phyloP scores from a whole-genome alignment of 2,113 vertebrate genomes.

The Thalassoma bifasciatum region DNA sequence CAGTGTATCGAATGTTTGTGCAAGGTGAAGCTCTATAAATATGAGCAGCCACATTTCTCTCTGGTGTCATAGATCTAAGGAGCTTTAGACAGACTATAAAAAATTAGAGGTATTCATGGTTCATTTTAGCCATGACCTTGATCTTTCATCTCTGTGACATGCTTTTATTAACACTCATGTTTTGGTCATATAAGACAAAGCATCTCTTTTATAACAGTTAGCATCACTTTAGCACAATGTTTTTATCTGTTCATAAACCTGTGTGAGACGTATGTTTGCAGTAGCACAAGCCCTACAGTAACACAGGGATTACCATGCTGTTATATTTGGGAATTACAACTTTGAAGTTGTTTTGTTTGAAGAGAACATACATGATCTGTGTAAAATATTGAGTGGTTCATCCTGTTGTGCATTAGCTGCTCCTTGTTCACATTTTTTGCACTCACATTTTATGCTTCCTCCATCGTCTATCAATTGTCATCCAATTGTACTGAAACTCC shows the following conservation, averaged over 20 bases:
- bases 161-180: conserved; percentile 43
- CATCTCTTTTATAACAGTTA: conserved; percentile 17
- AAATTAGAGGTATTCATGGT: conserved; percentile 1
- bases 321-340: not conserved
- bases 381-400: not conserved
- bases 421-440: conserved; percentile 9
- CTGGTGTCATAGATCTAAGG: conserved; percentile 52
- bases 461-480: conserved; percentile 1
- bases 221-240: conserved; percentile 16
- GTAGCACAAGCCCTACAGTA: not conserved
- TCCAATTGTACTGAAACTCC: conserved; percentile 4
- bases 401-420: conserved; percentile 5
- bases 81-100: conserved; percentile 26
- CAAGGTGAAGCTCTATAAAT: conserved; percentile 23
- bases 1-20: not conserved
- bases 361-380: not conserved
- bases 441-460: conserved; percentile 3
- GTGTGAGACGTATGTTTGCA: not conserved
- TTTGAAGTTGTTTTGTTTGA: not conserved
- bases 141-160: conserved; percentile 41
- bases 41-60: conserved; percentile 15
- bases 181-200: no score
- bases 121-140: conserved; percentile 33
- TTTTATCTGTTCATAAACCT: no score
- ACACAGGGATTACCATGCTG: not conserved